Evolutionary conservation across 2,888 invertebrate genomes (phyloP).

Genomic region (Leptopterna dolabrata): DNA sequence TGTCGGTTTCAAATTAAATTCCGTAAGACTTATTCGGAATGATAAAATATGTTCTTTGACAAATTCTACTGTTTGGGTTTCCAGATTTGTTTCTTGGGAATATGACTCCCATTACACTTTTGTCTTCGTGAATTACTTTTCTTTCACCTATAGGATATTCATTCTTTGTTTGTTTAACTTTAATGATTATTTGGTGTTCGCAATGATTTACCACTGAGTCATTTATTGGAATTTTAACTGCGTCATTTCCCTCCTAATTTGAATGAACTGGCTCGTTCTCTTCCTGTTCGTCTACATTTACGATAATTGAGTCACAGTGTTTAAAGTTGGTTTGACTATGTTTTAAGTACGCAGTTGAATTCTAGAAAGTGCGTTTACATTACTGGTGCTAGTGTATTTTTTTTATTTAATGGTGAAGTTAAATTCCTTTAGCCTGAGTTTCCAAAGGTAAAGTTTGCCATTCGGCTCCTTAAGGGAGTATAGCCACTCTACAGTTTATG

Average conservation of each 20-base stretch:
- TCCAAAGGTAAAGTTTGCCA: no score
- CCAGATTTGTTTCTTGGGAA: not conserved
- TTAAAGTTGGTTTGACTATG: no score
- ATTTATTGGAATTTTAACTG: not conserved
- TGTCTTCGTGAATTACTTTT: no score
- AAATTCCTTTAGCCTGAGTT: no score
- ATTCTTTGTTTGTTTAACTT: not conserved
- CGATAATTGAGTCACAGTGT: no score
- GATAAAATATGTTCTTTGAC: not conserved
- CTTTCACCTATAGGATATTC: no score
- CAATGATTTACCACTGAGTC: not conserved
- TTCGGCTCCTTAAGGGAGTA: no score
- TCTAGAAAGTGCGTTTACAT: conserved; percentile 64
- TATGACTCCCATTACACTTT: no score
- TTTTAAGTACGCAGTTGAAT: not conserved
- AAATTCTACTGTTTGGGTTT: not conserved
- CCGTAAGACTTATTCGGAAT: not conserved
- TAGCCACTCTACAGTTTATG: no score
- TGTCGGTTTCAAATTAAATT: not conserved
- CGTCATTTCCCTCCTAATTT: not conserved
- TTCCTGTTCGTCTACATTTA: no score
- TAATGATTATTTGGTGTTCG: not conserved
- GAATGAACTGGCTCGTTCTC: no score
- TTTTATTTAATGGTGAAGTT: no score
- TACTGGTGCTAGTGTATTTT: conserved; percentile 58